Percentiles rank a stretch among this genome's conserved stretches.
Conservation (phyloP, 2,888 invertebrate species). For the Lasioglossum oenotherae region DNA sequence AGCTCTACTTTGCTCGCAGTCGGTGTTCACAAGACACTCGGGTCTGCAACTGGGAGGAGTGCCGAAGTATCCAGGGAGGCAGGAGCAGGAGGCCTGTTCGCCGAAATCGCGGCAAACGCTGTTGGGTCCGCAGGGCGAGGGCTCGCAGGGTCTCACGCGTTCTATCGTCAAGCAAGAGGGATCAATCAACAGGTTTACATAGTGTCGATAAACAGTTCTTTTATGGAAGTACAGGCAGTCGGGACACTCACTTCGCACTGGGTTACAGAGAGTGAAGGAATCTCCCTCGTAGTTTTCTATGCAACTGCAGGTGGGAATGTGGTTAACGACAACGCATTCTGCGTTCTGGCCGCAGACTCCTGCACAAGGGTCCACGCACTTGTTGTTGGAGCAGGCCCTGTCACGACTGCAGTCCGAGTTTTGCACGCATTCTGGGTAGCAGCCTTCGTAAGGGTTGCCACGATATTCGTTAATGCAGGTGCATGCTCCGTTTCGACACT, state of each 20-base stretch:
- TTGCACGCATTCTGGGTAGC: slow-evolving; percentile 92
- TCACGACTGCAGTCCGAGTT: slow-evolving; percentile 91
- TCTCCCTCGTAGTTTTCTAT: slow-evolving; percentile 86
- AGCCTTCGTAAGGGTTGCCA: slow-evolving; percentile 86
- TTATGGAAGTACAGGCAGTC: too few species aligned
- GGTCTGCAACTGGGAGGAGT: slow-evolving; percentile 85
- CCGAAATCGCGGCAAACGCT: slow-evolving; percentile 85
- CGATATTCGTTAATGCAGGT: slow-evolving; percentile 82
- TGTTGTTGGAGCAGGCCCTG: slow-evolving; percentile 91
- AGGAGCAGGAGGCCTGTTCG: slow-evolving; percentile 85
- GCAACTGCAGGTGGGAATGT: slow-evolving; percentile 87
- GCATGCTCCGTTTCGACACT: slow-evolving; percentile 85
- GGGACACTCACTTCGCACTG: slow-evolving; percentile 78
- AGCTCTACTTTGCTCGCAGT: slow-evolving; percentile 86
- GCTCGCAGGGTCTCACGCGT: slow-evolving; percentile 81
- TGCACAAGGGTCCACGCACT: slow-evolving; percentile 93
- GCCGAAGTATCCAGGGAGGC: slow-evolving; percentile 85
- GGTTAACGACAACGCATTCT: slow-evolving; percentile 91
- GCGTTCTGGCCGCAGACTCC: slow-evolving; percentile 92
- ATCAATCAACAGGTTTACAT: slow-evolving; percentile 31
- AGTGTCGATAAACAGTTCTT: neutral
- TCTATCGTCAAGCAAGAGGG: slow-evolving; percentile 48
- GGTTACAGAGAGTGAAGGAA: slow-evolving; percentile 86
- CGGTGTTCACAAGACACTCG: slow-evolving; percentile 86
- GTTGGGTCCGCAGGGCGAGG: slow-evolving; percentile 85